Evolutionary conservation across 2,797 vertebrate species (phyloP), one percentile per base, ranked within the genome.

Genomic region (Anguilla marmorata): DNA sequence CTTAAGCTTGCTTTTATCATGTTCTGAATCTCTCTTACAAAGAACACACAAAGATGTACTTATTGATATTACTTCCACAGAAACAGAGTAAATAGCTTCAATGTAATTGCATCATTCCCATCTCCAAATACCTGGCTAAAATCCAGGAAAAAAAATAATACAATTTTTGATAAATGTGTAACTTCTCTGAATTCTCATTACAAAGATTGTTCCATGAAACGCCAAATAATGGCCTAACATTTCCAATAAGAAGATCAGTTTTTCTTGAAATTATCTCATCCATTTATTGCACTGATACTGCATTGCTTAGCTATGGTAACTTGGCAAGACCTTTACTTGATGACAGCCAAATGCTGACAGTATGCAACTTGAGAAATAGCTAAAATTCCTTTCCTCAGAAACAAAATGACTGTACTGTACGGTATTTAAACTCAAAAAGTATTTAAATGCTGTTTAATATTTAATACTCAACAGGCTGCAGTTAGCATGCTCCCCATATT

Each of bases 331-430:
- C n/a, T 12, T 72, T 72, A 30, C 69, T 33, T 72, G 69, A 72
- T 72, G 69, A n/a, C 69, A 72, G 27, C 69, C 69, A 72, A 33
- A 72, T 72, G 27, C 69, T 72, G 69, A 72, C n/a, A 72, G n/a
- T 33, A 27, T 72, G 27, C 69, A 72, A 66, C 60, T 66, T 66
- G 56, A n/a, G 60, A 66, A 72, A 33, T 83, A 52, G 9, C 80
- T 52, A 27, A 48, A 83, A 41, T 48, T 5, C 24, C 4, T 80
- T 41, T 41, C 37, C 14, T 19, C 37, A 82, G 24, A n/a, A 69
- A 9, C 63, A 69, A 69, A 69, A 27, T 69, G 24, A n/a, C n/a
- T 9, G 27, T 69, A 69, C 63, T 69, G 24, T n/a, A 69, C n/a
- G 2, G 1, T 69, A 21, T 60, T 60, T 60, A 60, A 60, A 60